phyloP scores from a whole-genome alignment of 2,797 vertebrate species.

The Chanos chanos region DNA sequence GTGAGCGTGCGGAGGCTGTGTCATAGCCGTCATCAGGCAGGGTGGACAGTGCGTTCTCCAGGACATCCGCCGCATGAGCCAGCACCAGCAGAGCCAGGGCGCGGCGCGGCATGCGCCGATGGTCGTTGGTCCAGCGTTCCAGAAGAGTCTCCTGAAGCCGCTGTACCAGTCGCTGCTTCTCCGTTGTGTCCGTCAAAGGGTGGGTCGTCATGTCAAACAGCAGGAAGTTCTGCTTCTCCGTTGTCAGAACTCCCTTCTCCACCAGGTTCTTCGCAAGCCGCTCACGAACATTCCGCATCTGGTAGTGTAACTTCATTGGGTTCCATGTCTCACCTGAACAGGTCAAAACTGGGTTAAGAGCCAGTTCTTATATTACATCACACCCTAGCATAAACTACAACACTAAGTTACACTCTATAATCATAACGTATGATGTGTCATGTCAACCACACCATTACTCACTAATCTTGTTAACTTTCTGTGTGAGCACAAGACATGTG shows the following conservation, averaged over 20 bases:
- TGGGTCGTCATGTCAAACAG: constrained; percentile 98
- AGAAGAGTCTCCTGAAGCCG: constrained; percentile 73
- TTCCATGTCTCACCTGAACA: constrained; percentile 91
- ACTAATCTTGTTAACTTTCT: not conserved
- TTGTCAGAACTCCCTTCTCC: constrained; percentile 92
- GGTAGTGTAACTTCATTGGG: constrained; percentile 91
- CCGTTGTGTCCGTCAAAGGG: constrained; percentile 78
- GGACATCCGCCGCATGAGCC: constrained; percentile 74
- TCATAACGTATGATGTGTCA: no score
- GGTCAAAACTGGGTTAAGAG: not conserved
- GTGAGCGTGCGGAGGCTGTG: constrained; percentile 66
- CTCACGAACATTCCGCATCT: constrained; percentile 89
- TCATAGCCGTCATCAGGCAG: constrained; percentile 73
- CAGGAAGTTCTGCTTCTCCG: constrained; percentile 97
- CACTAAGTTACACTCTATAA: no score
- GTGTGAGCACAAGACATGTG: no score
- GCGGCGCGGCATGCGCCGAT: constrained; percentile 71
- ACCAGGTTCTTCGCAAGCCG: constrained; percentile 93
- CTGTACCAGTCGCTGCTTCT: constrained; percentile 76
- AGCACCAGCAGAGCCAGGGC: constrained; percentile 73
- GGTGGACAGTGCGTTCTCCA: constrained; percentile 70
- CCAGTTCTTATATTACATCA: no score
- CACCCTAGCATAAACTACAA: not conserved
- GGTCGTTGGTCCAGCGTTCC: constrained; percentile 75
- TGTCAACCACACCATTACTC: constrained; percentile 50